Evolutionary conservation across 2,888 invertebrate genomes (phyloP).

Genomic region (Pyrgus malvae): DNA sequence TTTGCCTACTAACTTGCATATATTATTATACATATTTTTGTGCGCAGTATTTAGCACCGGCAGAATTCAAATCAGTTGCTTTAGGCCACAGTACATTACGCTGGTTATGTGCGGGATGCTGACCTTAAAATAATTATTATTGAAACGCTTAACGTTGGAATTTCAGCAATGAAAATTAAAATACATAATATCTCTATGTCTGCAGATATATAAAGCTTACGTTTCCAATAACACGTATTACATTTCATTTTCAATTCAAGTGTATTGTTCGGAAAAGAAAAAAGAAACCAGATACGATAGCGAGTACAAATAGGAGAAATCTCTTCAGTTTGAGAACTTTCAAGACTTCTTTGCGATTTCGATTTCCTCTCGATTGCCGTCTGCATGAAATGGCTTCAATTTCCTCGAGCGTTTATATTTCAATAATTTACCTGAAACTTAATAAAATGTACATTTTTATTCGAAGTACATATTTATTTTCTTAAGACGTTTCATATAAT

Average conservation of each 20-base stretch:
- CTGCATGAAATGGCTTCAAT: conserved; percentile 53
- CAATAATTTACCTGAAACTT: conserved; percentile 37
- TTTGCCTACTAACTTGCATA: background rate
- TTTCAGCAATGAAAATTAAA: no score
- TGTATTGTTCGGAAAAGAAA: conserved; percentile 11
- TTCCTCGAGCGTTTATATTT: conserved; percentile 54
- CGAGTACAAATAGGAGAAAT: conserved; percentile 1
- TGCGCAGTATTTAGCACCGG: no score
- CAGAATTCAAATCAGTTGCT: no score
- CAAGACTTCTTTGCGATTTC: conserved; percentile 42
- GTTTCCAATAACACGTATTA: background rate
- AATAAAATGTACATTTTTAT: background rate
- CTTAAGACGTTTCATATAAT: no score
- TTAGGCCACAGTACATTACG: no score
- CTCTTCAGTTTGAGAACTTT: conserved; percentile 36
- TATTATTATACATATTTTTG: background rate
- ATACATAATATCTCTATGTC: no score
- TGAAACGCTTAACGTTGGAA: no score
- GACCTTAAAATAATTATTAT: no score
- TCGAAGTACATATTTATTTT: background rate
- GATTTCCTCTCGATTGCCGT: conserved; percentile 53
- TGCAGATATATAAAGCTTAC: no score
- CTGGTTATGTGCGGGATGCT: no score
- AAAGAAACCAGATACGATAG: conserved; percentile 13
- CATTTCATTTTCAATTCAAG: conserved; percentile 9